These are phyloP conservation scores for Capitella teleta DNA, from an alignment of 1,140 invertebrate genomes.

Conservation along the genomic window DNA sequence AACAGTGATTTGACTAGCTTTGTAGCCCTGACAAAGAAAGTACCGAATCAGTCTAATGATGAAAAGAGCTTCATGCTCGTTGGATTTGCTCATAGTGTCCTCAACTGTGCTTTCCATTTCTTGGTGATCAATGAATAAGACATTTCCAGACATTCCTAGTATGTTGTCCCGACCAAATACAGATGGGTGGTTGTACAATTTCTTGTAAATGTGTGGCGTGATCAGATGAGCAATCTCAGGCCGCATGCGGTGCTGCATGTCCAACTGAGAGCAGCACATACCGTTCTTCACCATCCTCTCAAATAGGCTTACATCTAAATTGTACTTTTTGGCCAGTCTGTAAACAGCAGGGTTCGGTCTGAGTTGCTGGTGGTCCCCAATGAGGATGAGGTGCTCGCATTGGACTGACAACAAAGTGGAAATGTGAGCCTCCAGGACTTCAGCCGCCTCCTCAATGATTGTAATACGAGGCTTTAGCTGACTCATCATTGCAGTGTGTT, in stretches of 20 bases:
- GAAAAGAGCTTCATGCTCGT: conserved; percentile 34
- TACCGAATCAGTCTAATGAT: conserved; percentile 28
- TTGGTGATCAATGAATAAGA: conserved; percentile 39
- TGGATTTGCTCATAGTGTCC: conserved; percentile 33
- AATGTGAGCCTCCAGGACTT: conserved; percentile 57
- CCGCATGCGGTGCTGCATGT: conserved; percentile 39
- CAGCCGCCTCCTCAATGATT: conserved; percentile 74
- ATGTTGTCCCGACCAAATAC: conserved; percentile 28
- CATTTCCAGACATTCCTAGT: conserved; percentile 29
- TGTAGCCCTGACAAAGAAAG: conserved; percentile 37
- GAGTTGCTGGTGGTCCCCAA: conserved; percentile 58
- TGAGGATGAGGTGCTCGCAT: conserved; percentile 70
- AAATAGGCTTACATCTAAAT: conserved; percentile 40
- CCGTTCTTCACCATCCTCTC: conserved; percentile 37
- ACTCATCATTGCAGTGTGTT: conserved; percentile 51
- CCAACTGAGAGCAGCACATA: conserved; percentile 26
- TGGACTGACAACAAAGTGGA: conserved; percentile 47
- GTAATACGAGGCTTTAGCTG: conserved; percentile 52
- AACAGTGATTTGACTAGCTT: conserved; percentile 34
- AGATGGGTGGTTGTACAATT: conserved; percentile 26
- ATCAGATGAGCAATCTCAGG: conserved; percentile 36
- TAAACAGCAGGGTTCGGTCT: conserved; percentile 41
- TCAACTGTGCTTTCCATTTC: conserved; percentile 20
- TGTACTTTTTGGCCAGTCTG: conserved; percentile 32
- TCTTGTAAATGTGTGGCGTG: conserved; percentile 35